Evolutionary conservation across 2,888 invertebrate species (phyloP).

Genomic region (Ferdinandea cuprea): DNA sequence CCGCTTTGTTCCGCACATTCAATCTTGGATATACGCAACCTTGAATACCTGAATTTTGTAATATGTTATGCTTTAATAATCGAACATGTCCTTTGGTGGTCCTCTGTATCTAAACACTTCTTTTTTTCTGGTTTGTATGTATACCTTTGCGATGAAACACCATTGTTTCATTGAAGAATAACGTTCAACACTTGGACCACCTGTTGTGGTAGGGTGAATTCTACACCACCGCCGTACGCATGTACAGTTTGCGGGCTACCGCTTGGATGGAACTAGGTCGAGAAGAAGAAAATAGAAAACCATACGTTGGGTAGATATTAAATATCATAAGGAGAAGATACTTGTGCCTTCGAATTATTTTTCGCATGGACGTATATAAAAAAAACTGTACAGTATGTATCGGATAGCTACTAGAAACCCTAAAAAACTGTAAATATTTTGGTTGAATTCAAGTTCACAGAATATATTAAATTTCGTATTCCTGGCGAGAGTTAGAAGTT

Average conservation of each 20-base stretch:
- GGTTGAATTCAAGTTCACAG: constrained; percentile 37
- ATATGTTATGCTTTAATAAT: constrained; percentile 20
- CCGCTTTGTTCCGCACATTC: neutral
- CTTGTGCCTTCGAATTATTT: constrained; percentile 17
- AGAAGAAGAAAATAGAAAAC: constrained; percentile 41
- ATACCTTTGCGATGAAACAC: neutral
- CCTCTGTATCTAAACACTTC: neutral
- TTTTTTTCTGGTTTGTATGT: neutral
- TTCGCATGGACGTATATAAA: neutral
- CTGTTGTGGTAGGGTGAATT: constrained; percentile 37
- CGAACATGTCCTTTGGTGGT: constrained; percentile 11
- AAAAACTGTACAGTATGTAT: constrained; percentile 34
- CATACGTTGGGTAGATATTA: constrained; percentile 46
- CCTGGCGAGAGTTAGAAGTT: constrained; percentile 6
- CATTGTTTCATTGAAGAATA: constrained; percentile 22
- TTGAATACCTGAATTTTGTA: constrained; percentile 16
- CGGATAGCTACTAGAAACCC: constrained; percentile 39
- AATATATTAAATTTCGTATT: constrained; percentile 51
- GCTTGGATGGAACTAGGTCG: constrained; percentile 42
- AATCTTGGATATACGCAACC: neutral
- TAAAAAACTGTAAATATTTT: constrained; percentile 35
- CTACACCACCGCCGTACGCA: constrained; percentile 2
- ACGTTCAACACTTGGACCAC: constrained; percentile 27
- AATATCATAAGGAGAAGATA: constrained; percentile 42
- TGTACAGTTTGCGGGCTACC: neutral